Conservation (phyloP, 2,888 invertebrate genomes). For the Cerastis rubricosa region DNA sequence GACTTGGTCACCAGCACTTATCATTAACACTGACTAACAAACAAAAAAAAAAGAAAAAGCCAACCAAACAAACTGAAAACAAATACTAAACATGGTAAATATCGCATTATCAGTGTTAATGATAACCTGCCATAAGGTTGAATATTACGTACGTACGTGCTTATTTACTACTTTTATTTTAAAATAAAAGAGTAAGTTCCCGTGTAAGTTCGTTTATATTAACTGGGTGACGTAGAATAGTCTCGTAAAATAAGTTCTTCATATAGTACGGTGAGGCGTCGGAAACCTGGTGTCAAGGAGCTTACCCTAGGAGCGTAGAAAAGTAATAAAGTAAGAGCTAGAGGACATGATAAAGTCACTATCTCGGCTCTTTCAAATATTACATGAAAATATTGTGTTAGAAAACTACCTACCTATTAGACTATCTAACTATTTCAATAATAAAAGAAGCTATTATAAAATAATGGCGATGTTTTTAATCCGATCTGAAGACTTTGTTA, state of each 20-base stretch:
- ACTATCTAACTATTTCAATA: neutral
- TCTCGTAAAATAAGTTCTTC: constrained; percentile 13
- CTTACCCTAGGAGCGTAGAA: neutral
- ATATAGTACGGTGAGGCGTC: neutral
- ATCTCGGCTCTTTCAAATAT: neutral
- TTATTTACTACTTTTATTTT: neutral
- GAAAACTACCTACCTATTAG: neutral
- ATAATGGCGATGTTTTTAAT: too few species aligned
- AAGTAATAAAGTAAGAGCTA: constrained; percentile 25
- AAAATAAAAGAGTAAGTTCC: neutral
- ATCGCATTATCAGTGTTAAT: too few species aligned
- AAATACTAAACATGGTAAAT: too few species aligned
- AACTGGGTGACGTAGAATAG: neutral
- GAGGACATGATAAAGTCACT: neutral
- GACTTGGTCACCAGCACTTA: too few species aligned
- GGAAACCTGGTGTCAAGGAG: constrained; percentile 2
- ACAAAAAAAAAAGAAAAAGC: too few species aligned
- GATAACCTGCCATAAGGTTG: neutral
- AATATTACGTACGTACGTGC: neutral
- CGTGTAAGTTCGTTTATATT: neutral
- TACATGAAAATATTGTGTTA: neutral
- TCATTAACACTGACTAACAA: too few species aligned
- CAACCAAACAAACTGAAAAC: too few species aligned
- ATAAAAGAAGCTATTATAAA: too few species aligned
- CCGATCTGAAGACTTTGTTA: neutral